Evolutionary conservation across 1,140 invertebrate genomes (phyloP).

Genomic region (Heliconius nattereri): DNA sequence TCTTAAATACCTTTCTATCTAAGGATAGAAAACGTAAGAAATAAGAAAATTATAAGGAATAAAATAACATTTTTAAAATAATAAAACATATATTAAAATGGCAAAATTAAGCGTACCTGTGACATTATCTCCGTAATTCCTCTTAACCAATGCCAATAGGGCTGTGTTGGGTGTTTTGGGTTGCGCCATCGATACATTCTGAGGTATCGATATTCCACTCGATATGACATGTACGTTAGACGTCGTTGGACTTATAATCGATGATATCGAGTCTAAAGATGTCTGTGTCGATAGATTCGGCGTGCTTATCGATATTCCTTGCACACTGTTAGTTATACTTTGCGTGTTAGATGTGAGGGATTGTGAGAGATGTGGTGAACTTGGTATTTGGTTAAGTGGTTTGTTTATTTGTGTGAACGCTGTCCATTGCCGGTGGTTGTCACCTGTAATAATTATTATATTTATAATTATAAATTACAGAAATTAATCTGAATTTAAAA

Average conservation of each 20-base stretch:
- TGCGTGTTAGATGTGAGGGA: conserved; percentile 49
- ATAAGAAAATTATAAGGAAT: too few species aligned
- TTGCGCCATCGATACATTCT: conserved; percentile 29
- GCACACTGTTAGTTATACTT: conserved; percentile 66
- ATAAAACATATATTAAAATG: neutral
- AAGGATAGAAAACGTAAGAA: too few species aligned
- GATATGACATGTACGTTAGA: conserved; percentile 68
- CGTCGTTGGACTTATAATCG: conserved; percentile 66
- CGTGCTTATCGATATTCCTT: conserved; percentile 64
- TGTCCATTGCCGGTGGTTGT: conserved; percentile 69
- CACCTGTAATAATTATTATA: conserved; percentile 47
- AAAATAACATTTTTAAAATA: neutral
- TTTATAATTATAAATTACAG: neutral
- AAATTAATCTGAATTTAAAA: too few species aligned
- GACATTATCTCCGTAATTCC: conserved; percentile 58
- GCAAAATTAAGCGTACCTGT: conserved; percentile 48
- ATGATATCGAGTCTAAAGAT: conserved; percentile 66
- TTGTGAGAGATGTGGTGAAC: conserved; percentile 56
- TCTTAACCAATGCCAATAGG: conserved; percentile 65
- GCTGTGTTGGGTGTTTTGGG: conserved; percentile 31
- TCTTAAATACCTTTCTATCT: too few species aligned
- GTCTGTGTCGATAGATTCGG: conserved; percentile 63
- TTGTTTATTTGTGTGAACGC: conserved; percentile 64
- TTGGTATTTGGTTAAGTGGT: conserved; percentile 52
- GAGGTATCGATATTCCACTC: conserved; percentile 53